Evolutionary conservation across 2,888 invertebrate species (phyloP), one percentile per base, ranked within the genome.

Genomic region (Hydroisotoma schaefferi): DNA sequence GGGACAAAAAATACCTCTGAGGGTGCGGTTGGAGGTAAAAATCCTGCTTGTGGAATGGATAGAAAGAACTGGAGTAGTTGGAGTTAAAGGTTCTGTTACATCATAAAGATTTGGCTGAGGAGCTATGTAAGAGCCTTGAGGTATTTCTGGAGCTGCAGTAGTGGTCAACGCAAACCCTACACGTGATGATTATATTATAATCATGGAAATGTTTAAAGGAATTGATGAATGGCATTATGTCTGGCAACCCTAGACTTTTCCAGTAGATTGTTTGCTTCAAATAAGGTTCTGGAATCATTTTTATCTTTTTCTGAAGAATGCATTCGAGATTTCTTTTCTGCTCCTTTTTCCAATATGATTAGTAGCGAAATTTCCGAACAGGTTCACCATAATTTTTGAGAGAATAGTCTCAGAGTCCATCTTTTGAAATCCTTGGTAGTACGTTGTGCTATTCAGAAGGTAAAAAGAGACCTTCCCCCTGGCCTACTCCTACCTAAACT

Each of bases 351-450:
- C n/a, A n/a, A n/a, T n/a, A n/a, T n/a, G n/a, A n/a, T 55, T 59
- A 5, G 51, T 40, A n/a, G 64, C 68, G 57, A 70, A 70, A 51
- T 70, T 70, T 25, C 54, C 47, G 20, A 70, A 38, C 1, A 70
- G 12, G 44, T 67, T 68, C 18, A 70, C 59, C 40, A 67, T 38
- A 22, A 67, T 67, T 43, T 67, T 67, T 12, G 61, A 59, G 2
- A 67, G 43, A 12, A 54, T 56, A 4, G 62, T 25, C 37, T 67
- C 67, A 3, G 55, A 38, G 23, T 67, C 67, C 5, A 28, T 43
- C 40, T 55, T 59, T 15, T 65, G 37, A 27, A 68, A 65, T 2
- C 65, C 68, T 37, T 61, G 26, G 22, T 65, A 68, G 37, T 57
- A 55, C 10, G 55, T 37, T 1, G 63, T 65, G n/a, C 63, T 63